phyloP scores from a whole-genome alignment of 2,888 invertebrate species.

The Stenchaetothrips biformis region DNA sequence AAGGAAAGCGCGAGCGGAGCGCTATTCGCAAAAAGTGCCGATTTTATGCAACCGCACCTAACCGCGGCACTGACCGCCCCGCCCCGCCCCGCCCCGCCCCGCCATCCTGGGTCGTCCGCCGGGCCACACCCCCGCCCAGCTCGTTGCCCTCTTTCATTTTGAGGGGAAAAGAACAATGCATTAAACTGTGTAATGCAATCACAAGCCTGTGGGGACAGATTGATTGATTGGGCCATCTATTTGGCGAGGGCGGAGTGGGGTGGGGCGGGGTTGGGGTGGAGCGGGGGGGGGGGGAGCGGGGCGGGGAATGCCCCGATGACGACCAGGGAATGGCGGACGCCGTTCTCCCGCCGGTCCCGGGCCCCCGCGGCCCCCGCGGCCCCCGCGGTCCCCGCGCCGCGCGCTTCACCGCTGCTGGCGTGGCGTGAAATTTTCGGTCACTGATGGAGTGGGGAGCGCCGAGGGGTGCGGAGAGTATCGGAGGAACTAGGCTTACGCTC shows the following conservation, averaged over 20 bases:
- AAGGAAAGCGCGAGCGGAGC: too few species aligned
- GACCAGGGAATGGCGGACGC: not conserved
- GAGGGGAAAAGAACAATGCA: not conserved
- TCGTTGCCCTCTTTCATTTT: not conserved
- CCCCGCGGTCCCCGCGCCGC: not conserved
- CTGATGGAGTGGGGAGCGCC: not conserved
- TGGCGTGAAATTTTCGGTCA: constrained; percentile 15
- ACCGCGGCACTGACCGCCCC: not conserved
- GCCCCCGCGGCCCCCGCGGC: not conserved
- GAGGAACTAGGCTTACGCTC: not conserved
- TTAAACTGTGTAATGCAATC: constrained; percentile 25
- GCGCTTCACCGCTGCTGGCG: too few species aligned
- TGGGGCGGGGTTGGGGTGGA: not conserved
- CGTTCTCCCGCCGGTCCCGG: not conserved
- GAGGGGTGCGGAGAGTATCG: not conserved
- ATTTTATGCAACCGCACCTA: too few species aligned
- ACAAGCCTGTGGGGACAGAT: constrained; percentile 22
- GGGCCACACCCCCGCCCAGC: not conserved
- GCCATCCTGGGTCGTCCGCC: not conserved
- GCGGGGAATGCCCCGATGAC: not conserved
- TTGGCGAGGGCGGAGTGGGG: not conserved
- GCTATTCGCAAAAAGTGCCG: too few species aligned
- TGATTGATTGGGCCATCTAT: constrained; percentile 23
- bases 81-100: not conserved
- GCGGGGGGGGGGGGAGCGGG: not conserved